Conservation (phyloP, 2,113 vertebrate genomes). For the Phyllostomus hastatus region DNA sequence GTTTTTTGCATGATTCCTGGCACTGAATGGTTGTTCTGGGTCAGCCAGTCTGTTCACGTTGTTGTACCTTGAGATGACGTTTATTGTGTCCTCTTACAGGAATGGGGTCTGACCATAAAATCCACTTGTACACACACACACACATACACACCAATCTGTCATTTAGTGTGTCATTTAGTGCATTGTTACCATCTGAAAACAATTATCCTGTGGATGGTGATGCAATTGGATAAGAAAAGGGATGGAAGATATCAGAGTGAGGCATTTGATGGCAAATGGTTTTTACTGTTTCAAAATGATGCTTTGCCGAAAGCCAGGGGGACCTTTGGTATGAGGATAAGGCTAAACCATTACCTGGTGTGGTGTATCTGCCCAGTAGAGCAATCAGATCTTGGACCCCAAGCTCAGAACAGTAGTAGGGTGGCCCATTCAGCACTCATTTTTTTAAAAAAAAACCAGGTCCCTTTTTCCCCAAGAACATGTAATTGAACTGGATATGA, state of each 20-base stretch:
- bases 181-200: constrained; percentile 37
- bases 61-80: background rate
- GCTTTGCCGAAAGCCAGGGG: background rate
- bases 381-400: background rate
- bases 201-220: background rate
- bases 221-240: background rate
- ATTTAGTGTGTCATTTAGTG: background rate
- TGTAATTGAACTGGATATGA: background rate
- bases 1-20: background rate
- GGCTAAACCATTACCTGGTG: background rate
- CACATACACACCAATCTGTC: background rate
- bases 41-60: background rate
- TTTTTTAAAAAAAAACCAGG: background rate
- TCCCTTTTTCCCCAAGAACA: background rate
- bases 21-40: background rate
- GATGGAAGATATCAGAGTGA: constrained; percentile 23
- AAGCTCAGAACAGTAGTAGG: background rate
- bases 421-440: background rate
- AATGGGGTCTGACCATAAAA: background rate
- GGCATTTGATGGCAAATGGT: background rate
- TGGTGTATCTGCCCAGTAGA: background rate
- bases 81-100: background rate
- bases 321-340: background rate
- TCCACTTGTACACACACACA: background rate
- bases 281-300: constrained; percentile 17